Evolutionary conservation across 2,888 invertebrate species (phyloP).

Genomic region (Exocentrus adspersus): DNA sequence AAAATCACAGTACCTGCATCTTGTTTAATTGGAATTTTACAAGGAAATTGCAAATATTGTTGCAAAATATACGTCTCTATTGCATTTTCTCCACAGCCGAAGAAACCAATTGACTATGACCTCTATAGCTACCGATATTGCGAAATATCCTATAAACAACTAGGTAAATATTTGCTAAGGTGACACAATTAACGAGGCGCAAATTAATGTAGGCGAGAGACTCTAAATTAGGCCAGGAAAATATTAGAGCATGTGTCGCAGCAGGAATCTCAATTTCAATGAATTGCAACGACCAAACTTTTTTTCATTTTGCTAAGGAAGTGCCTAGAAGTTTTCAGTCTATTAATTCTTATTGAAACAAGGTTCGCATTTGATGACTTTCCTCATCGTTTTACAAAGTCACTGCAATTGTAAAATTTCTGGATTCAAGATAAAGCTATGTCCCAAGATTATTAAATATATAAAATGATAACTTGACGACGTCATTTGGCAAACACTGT

Average conservation of each 20-base stretch:
- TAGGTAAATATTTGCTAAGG: background rate
- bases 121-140: background rate
- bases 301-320: too few relatives aligned
- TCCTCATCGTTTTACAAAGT: constrained; percentile 9
- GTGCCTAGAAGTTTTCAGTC: too few relatives aligned
- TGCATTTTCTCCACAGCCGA: background rate
- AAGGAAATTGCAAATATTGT: too few relatives aligned
- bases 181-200: background rate
- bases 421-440: constrained; percentile 6
- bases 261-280: too few relatives aligned
- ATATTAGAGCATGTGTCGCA: too few relatives aligned
- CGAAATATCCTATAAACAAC: background rate
- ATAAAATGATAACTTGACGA: constrained; percentile 18
- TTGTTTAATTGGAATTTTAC: too few relatives aligned
- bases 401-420: constrained; percentile 1
- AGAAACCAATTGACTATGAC: background rate
- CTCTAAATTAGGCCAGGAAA: background rate
- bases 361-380: too few relatives aligned
- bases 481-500: constrained; percentile 16
- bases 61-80: too few relatives aligned
- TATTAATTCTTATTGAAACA: too few relatives aligned
- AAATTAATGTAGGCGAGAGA: background rate
- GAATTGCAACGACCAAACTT: too few relatives aligned
- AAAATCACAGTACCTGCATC: too few relatives aligned
- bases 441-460: constrained; percentile 3